Base-by-base conservation (phyloP, 2,113 vertebrate genomes). In the Papio anubis region DNA sequence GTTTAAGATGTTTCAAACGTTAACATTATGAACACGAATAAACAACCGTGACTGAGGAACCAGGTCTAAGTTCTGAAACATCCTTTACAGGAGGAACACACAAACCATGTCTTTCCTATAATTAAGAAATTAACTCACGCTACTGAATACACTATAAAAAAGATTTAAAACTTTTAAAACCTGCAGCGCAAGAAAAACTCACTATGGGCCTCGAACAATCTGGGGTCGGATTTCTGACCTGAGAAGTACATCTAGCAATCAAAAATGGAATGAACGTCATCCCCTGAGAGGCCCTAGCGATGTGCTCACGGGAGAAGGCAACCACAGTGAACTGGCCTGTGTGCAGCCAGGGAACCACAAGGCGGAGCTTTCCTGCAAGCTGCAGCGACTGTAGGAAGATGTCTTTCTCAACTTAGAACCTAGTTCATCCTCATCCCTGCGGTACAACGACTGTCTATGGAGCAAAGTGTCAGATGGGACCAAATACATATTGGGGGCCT, bases 101-200 rank as follows among this genome's bases (percentile, higher is more conserved):
- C 35, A 79, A 82, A 85, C 4, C 50, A 72, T 10, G 27, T n/a
- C 85, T 94, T 48, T 76, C 40, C 70, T 84, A 11, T 72, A 82
- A 89, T 78, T 94, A 73, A 92, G 83, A 86, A 89, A 93, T 82
- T 66, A 94, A 86, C n/a, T 59, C 40, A 27, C 25, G 48, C 17
- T 70, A 88, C 21, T 95, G 75, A 93, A 81, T 35, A 73, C 2
- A 88, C 52, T 32, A 52, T 23, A 86, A 79, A 94, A 96, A 79
- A 80, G 82, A 27, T 40, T 64, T 76, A 95, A 95, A 76, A 38
- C 1, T 50, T 93, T 92, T 93, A 83, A 43, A 81, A 89, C 52
- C 45, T 61, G 6, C 27, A 78, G 17, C 59, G 12, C 38, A 96
- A 90, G 35, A 88, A 96, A 61, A 80, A 81, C 52, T 82, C 61